Conservation (phyloP, 1,140 invertebrate species). For the Forficula auricularia region DNA sequence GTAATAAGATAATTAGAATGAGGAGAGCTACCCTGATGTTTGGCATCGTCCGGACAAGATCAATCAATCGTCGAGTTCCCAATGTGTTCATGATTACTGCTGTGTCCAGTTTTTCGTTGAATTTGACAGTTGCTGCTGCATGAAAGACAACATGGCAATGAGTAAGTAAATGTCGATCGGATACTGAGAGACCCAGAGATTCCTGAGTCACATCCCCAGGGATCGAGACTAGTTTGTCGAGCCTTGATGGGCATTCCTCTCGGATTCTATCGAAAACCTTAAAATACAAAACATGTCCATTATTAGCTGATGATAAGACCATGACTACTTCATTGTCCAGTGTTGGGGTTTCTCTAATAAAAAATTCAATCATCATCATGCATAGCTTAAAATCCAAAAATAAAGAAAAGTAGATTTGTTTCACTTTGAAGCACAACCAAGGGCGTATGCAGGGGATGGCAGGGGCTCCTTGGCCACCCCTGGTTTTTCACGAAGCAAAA, state of each 20-base stretch:
- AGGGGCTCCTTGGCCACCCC: too few relatives aligned
- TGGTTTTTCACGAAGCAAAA: too few relatives aligned
- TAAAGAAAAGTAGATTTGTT: too few relatives aligned
- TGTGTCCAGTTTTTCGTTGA: constrained; percentile 20
- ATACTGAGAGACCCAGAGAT: constrained; percentile 28
- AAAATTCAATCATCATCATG: too few relatives aligned
- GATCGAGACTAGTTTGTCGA: constrained; percentile 31
- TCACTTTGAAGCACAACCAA: too few relatives aligned
- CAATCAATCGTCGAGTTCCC: constrained; percentile 20
- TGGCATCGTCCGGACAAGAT: constrained; percentile 25
- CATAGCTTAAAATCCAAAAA: too few relatives aligned
- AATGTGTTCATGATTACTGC: constrained; percentile 22
- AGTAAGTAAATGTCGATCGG: constrained; percentile 11
- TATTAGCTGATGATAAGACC: too few relatives aligned
- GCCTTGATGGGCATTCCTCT: constrained; percentile 17
- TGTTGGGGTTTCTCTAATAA: too few relatives aligned
- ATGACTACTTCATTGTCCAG: too few relatives aligned
- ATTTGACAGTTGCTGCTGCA: constrained; percentile 11
- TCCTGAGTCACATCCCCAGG: constrained; percentile 41
- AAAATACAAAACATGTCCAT: background rate
- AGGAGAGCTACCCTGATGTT: constrained; percentile 28
- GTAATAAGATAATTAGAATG: too few relatives aligned
- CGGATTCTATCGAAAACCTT: constrained; percentile 31
- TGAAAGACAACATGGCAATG: constrained; percentile 8
- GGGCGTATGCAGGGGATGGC: too few relatives aligned